Evolutionary conservation across 2,113 vertebrate genomes (phyloP).

Genomic region (Chloroceryle aenea): DNA sequence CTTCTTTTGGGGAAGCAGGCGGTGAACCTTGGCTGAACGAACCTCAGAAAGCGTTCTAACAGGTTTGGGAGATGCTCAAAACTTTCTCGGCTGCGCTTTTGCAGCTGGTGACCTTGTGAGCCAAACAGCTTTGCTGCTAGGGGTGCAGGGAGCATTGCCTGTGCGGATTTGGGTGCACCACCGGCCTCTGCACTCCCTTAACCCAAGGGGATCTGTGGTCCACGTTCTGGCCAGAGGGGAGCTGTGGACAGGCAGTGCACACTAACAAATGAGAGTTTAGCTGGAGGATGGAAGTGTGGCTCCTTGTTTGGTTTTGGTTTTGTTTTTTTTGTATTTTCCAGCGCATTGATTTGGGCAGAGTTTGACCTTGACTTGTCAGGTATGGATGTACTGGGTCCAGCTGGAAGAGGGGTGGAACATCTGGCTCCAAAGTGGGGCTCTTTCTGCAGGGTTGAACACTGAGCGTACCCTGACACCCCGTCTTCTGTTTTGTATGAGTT

Average conservation of each 20-base stretch:
- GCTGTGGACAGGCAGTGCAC: background rate
- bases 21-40: background rate
- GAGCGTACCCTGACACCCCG: background rate
- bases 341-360: background rate
- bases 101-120: background rate
- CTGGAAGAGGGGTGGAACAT: background rate
- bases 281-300: background rate
- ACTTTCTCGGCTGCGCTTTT: background rate
- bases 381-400: fast-evolving
- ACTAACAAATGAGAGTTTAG: background rate
- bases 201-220: background rate
- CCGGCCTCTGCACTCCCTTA: background rate
- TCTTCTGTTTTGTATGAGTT: background rate
- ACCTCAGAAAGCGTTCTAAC: background rate
- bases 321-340: background rate
- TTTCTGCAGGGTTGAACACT: background rate
- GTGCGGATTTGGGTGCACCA: fast-evolving
- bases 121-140: fast-evolving
- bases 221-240: background rate
- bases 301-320: no score
- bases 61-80: background rate
- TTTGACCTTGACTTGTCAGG: background rate
- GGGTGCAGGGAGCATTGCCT: fast-evolving
- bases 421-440: background rate
- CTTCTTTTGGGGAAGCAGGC: background rate